phyloP scores from a whole-genome alignment of 1,140 invertebrate genomes.

The Zaprionus camerounensis region DNA sequence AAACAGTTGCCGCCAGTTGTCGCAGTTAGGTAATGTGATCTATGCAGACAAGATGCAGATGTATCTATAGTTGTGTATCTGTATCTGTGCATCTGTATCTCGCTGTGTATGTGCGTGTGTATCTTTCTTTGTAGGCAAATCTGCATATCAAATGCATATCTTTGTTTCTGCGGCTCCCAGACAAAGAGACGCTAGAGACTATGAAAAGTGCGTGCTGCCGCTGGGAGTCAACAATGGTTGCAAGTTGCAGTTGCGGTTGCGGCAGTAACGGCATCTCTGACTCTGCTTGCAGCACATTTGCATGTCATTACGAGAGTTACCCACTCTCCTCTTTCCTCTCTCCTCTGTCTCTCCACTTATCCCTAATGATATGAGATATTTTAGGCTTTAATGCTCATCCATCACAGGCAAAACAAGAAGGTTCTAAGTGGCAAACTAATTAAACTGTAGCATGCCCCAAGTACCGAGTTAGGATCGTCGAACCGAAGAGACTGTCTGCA shows the following conservation, averaged over 20 bases:
- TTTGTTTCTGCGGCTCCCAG: constrained; percentile 46
- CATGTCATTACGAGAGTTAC: constrained; percentile 47
- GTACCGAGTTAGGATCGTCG: constrained; percentile 50
- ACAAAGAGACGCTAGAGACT: constrained; percentile 29
- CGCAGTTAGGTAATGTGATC: constrained; percentile 77
- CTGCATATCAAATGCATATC: constrained; percentile 77
- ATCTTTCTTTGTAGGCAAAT: constrained; percentile 62
- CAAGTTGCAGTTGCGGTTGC: constrained; percentile 3
- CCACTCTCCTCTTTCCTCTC: not conserved
- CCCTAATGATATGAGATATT: constrained; percentile 21
- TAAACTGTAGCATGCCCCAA: constrained; percentile 71
- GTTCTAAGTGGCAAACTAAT: constrained; percentile 48
- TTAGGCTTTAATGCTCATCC: constrained; percentile 15
- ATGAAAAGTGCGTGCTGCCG: constrained; percentile 45
- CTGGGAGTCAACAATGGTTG: constrained; percentile 20
- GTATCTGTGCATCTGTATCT: constrained; percentile 34
- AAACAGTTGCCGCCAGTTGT: constrained; percentile 49
- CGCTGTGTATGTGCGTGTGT: constrained; percentile 12
- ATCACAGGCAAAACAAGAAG: constrained; percentile 21
- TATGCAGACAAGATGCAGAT: constrained; percentile 38
- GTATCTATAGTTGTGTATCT: constrained; percentile 12
- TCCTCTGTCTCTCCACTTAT: not conserved
- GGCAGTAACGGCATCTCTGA: constrained; percentile 41
- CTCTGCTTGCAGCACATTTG: constrained; percentile 54
- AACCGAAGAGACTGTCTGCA: constrained; percentile 47